Percentiles rank a stretch among this genome's conserved stretches.
phyloP scores from a whole-genome alignment of 2,113 vertebrate species.

The Peromyscus maniculatus region DNA sequence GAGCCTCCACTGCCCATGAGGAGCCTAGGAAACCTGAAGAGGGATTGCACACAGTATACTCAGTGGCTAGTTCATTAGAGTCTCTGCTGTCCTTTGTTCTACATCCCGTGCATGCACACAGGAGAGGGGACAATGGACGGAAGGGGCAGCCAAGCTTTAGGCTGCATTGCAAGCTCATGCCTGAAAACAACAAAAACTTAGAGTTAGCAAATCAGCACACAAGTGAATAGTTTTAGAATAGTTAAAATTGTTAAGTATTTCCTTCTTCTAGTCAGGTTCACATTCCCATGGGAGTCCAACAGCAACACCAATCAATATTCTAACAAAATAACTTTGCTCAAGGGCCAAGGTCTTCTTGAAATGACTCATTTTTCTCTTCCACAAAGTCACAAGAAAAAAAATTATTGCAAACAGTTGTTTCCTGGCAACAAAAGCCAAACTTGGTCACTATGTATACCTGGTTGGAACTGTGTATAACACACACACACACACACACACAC shows the following conservation, averaged over 20 bases:
- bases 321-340: not conserved
- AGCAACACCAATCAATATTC: not conserved
- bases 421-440: not conserved
- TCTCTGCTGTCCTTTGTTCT: not conserved
- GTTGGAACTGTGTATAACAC: not conserved
- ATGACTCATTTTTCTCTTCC: not conserved
- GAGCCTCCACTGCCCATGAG: not conserved
- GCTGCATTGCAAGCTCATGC: not conserved
- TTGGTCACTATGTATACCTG: not conserved
- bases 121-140: not conserved
- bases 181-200: not conserved
- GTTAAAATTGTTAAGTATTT: not conserved
- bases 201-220: not conserved
- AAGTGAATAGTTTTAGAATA: not conserved
- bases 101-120: too few species aligned
- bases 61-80: not conserved
- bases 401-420: not conserved
- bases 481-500: not conserved
- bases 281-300: not conserved
- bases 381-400: not conserved
- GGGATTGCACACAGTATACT: not conserved
- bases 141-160: not conserved
- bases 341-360: not conserved
- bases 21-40: not conserved
- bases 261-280: not conserved